Conservation (phyloP, 1,140 invertebrate species). For the Harpegnathos saltator region DNA sequence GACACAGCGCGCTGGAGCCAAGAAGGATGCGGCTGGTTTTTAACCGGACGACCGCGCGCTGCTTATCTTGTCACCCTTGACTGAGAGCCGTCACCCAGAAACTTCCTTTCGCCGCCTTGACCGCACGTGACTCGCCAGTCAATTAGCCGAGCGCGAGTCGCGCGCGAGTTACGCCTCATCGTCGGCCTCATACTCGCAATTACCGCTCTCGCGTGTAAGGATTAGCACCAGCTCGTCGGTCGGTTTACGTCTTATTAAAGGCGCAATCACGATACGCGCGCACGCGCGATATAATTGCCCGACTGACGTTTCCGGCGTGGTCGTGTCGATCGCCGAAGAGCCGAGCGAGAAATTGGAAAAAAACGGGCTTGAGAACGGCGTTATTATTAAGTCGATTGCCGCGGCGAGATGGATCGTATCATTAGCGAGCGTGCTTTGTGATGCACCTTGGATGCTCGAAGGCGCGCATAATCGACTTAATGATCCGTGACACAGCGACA, state of each 20-base stretch:
- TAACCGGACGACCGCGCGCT: constrained; percentile 5
- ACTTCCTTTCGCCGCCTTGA: constrained; percentile 17
- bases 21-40: background rate
- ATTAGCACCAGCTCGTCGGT: constrained; percentile 13
- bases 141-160: constrained; percentile 21
- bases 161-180: too few relatives aligned
- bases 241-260: constrained; percentile 5
- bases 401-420: constrained; percentile 35
- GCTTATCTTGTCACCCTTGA: constrained; percentile 39
- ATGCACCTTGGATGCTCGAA: constrained; percentile 32
- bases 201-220: background rate
- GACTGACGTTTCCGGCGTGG: constrained; percentile 16
- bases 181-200: constrained; percentile 20
- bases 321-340: constrained; percentile 7
- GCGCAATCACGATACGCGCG: background rate
- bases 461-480: background rate
- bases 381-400: constrained; percentile 57
- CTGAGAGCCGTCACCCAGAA: constrained; percentile 9
- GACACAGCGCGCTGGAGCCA: too few relatives aligned
- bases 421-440: constrained; percentile 3
- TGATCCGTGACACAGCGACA: background rate
- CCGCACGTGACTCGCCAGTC: background rate
- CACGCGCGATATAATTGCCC: constrained; percentile 20
- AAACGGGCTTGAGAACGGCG: background rate
- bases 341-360: constrained; percentile 27